Conservation (phyloP, 2,888 invertebrate genomes). For the Cinara cedri region DNA sequence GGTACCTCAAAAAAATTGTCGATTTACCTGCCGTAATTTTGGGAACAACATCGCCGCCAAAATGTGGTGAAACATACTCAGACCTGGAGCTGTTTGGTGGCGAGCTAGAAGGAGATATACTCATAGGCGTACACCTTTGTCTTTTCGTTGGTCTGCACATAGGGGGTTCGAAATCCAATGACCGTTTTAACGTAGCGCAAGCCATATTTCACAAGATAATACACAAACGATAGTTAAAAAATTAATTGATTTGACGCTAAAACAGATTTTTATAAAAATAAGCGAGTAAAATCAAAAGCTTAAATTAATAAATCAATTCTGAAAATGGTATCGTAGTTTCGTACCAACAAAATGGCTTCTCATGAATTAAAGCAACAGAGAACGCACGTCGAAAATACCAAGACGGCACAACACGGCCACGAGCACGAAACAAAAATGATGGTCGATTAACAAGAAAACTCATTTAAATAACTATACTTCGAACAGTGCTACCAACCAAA, state of each 20-base stretch:
- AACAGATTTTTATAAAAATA: not conserved
- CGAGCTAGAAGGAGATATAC: conserved; percentile 68
- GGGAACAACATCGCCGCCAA: conserved; percentile 77
- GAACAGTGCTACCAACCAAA: conserved; percentile 14
- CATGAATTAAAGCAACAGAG: conserved; percentile 5
- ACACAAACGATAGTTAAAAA: not conserved
- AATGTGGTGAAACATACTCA: conserved; percentile 73
- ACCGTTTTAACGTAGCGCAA: conserved; percentile 95
- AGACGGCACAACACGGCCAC: conserved; percentile 8
- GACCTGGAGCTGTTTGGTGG: conserved; percentile 61
- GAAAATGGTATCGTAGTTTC: conserved; percentile 11
- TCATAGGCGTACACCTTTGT: conserved; percentile 89
- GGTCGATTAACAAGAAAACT: not conserved
- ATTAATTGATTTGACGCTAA: not conserved
- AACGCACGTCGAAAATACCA: conserved; percentile 17
- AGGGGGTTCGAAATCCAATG: conserved; percentile 91
- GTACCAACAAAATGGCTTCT: conserved; percentile 56
- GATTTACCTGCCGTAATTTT: conserved; percentile 85
- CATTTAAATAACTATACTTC: conserved; percentile 26
- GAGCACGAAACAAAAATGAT: conserved; percentile 47
- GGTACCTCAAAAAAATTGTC: not conserved
- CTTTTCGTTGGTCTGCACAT: conserved; percentile 88
- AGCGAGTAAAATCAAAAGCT: not conserved
- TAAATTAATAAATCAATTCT: not conserved
- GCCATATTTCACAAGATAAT: conserved; percentile 73